Base-by-base conservation (phyloP, 2,113 vertebrate genomes). In the Eurystomus gularis region DNA sequence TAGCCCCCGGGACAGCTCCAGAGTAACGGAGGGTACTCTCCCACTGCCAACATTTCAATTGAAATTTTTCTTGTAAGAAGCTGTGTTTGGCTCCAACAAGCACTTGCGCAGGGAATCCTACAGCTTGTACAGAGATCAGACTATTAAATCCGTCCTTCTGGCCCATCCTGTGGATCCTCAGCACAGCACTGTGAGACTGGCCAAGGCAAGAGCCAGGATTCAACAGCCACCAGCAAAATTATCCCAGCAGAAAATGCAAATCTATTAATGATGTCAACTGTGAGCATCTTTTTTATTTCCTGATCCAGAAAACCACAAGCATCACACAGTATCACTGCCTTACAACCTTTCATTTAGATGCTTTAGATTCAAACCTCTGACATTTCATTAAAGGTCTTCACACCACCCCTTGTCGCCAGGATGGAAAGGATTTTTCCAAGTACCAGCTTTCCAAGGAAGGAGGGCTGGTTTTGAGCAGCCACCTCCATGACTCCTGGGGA, bases 401-500 rank as follows among this genome's bases (percentile, higher is more conserved):
- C 6, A 65, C 25, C 2, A 6, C 57, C 73, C 13, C 28, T 68
- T 83, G 80, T 58, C 1, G 2, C 11, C 39, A 46, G 64, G 39
- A 75, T 0, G 0, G 68, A 93, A 86, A 77, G 33, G 55, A 18
- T 31, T 92, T 75, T 70, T 68, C 71, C 9, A 13, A 77, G 37
- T 6, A 16, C 46, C 60, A 51, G n/a, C 55, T 88, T 75, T 58
- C 80, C 76, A 77, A 3, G 35, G 46, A 72, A 83, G 55, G n/a
- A 80, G 28, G 39, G 39, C 40, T 85, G 31, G 4, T 75, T 81
- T 69, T 8, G 51, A 81, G 39, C 18, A 89, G 84, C 18, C 0
- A 0, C n/a, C 65, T 89, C 61, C 33, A 11, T 0, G 7, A 18
- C 73, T 87, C 40, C 46, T 0, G 3, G 44, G 9, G 49, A 71